Base-by-base conservation (phyloP, 2,113 vertebrate species). In the Oriolus oriolus region DNA sequence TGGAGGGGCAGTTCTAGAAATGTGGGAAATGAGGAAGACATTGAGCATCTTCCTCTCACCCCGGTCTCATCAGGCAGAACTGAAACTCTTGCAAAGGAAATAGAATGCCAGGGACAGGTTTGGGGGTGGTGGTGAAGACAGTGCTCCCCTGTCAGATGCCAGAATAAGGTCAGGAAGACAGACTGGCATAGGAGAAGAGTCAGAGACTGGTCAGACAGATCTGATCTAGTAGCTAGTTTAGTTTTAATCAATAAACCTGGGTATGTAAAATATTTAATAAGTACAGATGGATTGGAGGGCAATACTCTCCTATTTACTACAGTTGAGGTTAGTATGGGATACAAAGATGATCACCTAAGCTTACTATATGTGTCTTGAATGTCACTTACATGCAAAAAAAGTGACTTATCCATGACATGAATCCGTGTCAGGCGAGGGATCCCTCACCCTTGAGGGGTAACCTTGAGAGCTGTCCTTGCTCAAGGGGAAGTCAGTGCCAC, bases 21-120 rank as follows among this genome's bases (percentile, higher is more conserved):
- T 10, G 3, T 20, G 33, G 4, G 56, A n/a, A 53, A 31, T 2
- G 7, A 35, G 41, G 37, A n/a, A 0, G 8, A 41, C 4, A 16
- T 7, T 28, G 24, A 31, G 8, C 6, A 5, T 37, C 57, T 20
- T 24, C 7, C 2, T 56, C 5, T 73, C 18, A 6, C 5, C 11
- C 9, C 2, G 3, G 27, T 22, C 21, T 90, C 49, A 37, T 18
- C 16, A 64, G 70, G 44, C 28, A 76, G 44, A 76, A 76, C 1
- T 35, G 33, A 59, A 82, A 60, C 8, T 59, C 33, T 52, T 44
- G 15, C 9, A 39, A 26, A 64, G 37, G 60, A 71, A 82, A 39
- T 5, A 35, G 3, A 10, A 3, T 87, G 28, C 5, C 16, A 59
- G 69, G 26, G 60, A 4, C 18, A 30, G 41, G 19, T 64, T 56